Evolutionary conservation across 1,140 invertebrate genomes (phyloP).

Genomic region (Zaprionus vittiger): DNA sequence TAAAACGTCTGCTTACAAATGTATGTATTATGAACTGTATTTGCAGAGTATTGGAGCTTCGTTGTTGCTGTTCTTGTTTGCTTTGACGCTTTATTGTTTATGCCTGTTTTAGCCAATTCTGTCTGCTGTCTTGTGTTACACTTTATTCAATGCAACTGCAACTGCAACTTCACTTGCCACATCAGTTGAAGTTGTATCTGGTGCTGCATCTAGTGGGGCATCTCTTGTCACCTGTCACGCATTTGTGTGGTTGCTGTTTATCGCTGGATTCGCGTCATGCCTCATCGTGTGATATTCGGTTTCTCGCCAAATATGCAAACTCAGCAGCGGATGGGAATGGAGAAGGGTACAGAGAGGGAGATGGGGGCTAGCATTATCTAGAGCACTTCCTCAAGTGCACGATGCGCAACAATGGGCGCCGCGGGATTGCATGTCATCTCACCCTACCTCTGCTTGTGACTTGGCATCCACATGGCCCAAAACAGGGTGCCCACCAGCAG

Average conservation of each 20-base stretch:
- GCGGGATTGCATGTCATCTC: constrained; percentile 62
- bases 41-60: constrained; percentile 1
- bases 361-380: constrained; percentile 42
- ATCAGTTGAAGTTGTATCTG: not conserved
- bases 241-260: constrained; percentile 26
- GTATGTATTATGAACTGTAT: not conserved
- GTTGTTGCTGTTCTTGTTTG: not conserved
- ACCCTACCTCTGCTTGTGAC: constrained; percentile 38
- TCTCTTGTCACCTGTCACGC: constrained; percentile 69
- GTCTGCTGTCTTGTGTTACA: constrained; percentile 32
- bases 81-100: constrained; percentile 19
- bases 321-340: constrained; percentile 34
- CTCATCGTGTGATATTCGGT: constrained; percentile 73
- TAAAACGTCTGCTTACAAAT: too few species aligned
- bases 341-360: not conserved
- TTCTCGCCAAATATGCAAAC: constrained; percentile 73
- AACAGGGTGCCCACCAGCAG: constrained; percentile 8
- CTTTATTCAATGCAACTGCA: constrained; percentile 18
- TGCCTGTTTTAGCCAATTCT: not conserved
- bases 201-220: not conserved
- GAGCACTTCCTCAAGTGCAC: constrained; percentile 72
- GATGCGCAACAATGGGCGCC: constrained; percentile 73
- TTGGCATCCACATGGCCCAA: constrained; percentile 56
- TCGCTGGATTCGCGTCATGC: constrained; percentile 35
- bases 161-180: constrained; percentile 18